Conservation (phyloP, 2,113 vertebrate species). For the Psittacus erithacus region DNA sequence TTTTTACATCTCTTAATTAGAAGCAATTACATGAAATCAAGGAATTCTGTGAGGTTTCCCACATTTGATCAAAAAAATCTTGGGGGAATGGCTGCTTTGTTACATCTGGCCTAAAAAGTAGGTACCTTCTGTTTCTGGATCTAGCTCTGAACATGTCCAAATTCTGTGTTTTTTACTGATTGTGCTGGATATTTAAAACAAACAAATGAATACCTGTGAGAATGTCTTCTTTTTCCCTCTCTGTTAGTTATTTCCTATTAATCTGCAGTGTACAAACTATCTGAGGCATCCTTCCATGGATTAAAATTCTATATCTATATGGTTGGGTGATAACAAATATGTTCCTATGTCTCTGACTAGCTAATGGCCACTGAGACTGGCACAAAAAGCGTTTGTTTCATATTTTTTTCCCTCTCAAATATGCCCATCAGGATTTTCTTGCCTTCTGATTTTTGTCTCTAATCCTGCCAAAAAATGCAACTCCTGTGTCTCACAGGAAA, state of each 20-base stretch:
- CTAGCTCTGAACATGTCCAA: neutral
- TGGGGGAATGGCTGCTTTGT: neutral
- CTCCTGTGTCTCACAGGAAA: neutral
- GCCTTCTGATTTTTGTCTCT: neutral
- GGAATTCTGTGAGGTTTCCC: neutral
- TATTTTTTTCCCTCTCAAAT: neutral
- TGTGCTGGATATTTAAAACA: neutral
- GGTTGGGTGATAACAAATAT: neutral
- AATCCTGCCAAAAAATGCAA: conserved; percentile 9
- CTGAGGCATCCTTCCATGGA: neutral
- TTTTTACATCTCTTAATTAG: neutral
- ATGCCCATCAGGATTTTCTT: conserved; percentile 20
- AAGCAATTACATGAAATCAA: neutral
- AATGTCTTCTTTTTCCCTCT: rapidly evolving
- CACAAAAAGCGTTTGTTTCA: neutral
- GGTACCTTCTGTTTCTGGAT: neutral
- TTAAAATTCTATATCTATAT: neutral
- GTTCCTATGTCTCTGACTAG: neutral
- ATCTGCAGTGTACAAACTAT: neutral
- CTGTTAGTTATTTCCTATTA: neutral
- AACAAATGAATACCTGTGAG: neutral
- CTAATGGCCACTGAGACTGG: neutral
- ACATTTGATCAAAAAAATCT: neutral
- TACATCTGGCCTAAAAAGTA: neutral
- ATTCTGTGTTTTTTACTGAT: neutral